Percentiles rank a stretch among this genome's conserved stretches.
Evolutionary conservation across 2,888 invertebrate species (phyloP).

Genomic region (Digitonthophagus gazella): DNA sequence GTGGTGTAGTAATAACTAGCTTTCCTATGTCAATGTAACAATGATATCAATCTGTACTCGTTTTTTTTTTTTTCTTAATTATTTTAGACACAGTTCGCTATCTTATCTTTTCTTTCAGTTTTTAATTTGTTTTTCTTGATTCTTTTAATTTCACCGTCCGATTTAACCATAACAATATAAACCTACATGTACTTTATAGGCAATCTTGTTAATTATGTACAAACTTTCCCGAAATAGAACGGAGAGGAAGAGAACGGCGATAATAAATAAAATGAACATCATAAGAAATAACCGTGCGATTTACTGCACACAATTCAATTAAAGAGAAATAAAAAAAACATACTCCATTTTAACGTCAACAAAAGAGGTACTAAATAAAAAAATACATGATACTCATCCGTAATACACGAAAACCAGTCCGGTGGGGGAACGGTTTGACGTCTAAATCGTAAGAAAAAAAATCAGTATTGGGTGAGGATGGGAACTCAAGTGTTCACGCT

Average conservation of each 20-base stretch:
- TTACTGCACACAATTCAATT: no score
- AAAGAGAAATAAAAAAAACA: background rate
- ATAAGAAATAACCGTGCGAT: background rate
- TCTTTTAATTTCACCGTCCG: slow-evolving; percentile 5
- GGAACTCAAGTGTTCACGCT: slow-evolving; percentile 27
- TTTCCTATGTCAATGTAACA: slow-evolving; percentile 22
- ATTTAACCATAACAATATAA: slow-evolving; percentile 18
- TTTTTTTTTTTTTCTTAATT: background rate
- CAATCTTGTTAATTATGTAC: slow-evolving; percentile 27
- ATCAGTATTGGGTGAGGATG: no score
- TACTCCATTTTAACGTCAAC: background rate
- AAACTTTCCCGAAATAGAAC: slow-evolving; percentile 2
- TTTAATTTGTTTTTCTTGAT: background rate
- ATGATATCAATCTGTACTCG: slow-evolving; percentile 22
- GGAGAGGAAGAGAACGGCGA: background rate
- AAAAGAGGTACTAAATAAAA: background rate
- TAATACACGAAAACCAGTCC: no score
- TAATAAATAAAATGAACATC: background rate
- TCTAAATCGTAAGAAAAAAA: slow-evolving; percentile 20
- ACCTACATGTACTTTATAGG: slow-evolving; percentile 22
- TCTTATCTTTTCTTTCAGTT: slow-evolving; percentile 13
- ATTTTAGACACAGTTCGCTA: slow-evolving; percentile 1
- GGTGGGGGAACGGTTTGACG: slow-evolving; percentile 19
- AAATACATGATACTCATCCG: background rate
- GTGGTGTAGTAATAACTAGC: slow-evolving; percentile 26